These are phyloP conservation scores for Crotalus tigris DNA, from an alignment of 2,113 vertebrate genomes.

Conservation along the genomic window DNA sequence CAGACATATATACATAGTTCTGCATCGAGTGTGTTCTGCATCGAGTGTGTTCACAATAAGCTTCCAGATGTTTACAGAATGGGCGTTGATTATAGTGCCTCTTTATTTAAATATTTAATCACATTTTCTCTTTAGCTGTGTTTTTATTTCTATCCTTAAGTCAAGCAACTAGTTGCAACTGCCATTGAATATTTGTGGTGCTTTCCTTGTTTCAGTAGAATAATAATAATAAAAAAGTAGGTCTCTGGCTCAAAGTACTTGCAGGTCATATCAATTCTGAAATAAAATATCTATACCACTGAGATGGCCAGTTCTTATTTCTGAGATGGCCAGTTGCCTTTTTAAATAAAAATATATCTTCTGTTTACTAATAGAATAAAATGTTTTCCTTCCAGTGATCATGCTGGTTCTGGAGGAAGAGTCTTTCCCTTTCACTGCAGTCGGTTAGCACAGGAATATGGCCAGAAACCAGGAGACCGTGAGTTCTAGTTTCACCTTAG, in stretches of 20 bases:
- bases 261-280: background rate
- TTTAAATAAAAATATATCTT: background rate
- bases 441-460: background rate
- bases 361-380: background rate
- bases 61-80: background rate
- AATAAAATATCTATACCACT: background rate
- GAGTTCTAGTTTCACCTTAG: too few species aligned
- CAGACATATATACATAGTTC: background rate
- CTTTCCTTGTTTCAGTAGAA: background rate
- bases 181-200: conserved; percentile 36
- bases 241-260: conserved; percentile 16
- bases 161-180: background rate
- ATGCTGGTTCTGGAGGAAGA: background rate
- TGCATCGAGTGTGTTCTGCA: background rate
- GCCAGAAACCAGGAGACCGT: background rate
- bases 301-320: conserved; percentile 11
- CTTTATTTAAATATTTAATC: background rate
- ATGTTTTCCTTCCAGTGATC: background rate
- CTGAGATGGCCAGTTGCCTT: background rate
- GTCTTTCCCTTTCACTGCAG: background rate
- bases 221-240: background rate
- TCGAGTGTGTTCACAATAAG: background rate
- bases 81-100: rapidly evolving
- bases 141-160: conserved; percentile 4
- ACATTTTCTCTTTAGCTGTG: background rate